Percentiles rank a stretch among this genome's conserved stretches.
Evolutionary conservation across 2,113 vertebrate species (phyloP).

Genomic region (Crocuta crocuta): DNA sequence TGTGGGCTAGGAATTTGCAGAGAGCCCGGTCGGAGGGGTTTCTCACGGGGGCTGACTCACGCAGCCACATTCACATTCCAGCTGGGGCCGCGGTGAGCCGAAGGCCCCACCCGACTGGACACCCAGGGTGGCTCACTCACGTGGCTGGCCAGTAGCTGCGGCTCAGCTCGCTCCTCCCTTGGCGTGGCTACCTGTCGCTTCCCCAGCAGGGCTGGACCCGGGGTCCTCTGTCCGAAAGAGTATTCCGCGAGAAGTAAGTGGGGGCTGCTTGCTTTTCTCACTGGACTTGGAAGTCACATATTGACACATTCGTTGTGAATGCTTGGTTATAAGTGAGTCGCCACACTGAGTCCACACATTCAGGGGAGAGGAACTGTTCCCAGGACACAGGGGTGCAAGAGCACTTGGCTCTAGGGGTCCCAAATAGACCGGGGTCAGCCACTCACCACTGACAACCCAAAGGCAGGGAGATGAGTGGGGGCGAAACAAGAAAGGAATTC

Average conservation of each 20-base stretch:
- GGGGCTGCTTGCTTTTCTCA: background rate
- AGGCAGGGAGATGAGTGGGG: background rate
- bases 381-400: background rate
- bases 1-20: background rate
- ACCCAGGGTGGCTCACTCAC: background rate
- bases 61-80: background rate
- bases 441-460: background rate
- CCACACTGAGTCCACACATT: background rate
- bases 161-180: background rate
- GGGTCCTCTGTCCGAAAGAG: background rate
- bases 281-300: background rate
- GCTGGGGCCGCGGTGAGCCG: background rate
- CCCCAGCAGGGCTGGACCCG: background rate
- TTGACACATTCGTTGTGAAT: background rate
- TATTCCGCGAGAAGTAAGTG: background rate
- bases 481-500: background rate
- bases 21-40: background rate
- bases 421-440: background rate
- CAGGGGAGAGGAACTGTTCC: background rate
- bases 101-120: background rate
- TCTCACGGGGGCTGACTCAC: background rate
- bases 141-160: background rate
- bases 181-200: background rate
- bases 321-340: background rate
- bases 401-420: background rate